Evolutionary conservation across 2,797 vertebrate genomes (phyloP), one percentile per base, ranked within the genome.

Genomic region (Bucorvus abyssinicus): DNA sequence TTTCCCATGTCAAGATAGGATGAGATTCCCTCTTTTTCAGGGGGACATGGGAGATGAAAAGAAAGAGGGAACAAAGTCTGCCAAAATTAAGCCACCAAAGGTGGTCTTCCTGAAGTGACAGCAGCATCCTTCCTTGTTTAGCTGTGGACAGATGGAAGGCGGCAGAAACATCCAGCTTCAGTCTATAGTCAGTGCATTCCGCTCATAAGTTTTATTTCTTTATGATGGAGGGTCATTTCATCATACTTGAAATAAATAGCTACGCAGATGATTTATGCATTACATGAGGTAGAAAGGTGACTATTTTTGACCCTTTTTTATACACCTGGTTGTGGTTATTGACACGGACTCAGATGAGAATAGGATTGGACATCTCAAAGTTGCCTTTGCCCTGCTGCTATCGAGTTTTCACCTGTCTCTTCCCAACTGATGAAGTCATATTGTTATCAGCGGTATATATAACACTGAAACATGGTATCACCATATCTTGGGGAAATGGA

Each of bases 401-500:
- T 69, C 69, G 82, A 93, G 77, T 79, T 95, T 89, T 84, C 69
- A 83, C 85, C 53, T 91, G 49, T 68, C 38, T 92, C 49, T 97
- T 76, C 78, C 85, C 61, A 91, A 34, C 52, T 44, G 85, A 93
- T 76, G 90, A 91, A 94, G 76, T 82, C 53, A 91, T 84, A 42
- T 69, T 84, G 74, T 92, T 96, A 90, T 93, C 91, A 74, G 68
- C 1, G 9, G 92, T 89, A 61, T 92, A 19, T 70, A n/a, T 84
- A 93, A 84, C 77, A 89, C 94, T 59, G 29, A 34, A 90, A 82
- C 84, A 89, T 44, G 67, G 60, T 96, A 96, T 94, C 89, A 49
- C 70, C 88, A 10, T 45, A 96, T 97, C 96, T 97, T 89, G 78
- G 84, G 92, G 67, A 85, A 96, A 94, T 97, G 64, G 89, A 97